Percentiles rank a stretch among this genome's conserved stretches.
Conservation (phyloP, 2,113 vertebrate genomes). For the Pteruthius melanotis region DNA sequence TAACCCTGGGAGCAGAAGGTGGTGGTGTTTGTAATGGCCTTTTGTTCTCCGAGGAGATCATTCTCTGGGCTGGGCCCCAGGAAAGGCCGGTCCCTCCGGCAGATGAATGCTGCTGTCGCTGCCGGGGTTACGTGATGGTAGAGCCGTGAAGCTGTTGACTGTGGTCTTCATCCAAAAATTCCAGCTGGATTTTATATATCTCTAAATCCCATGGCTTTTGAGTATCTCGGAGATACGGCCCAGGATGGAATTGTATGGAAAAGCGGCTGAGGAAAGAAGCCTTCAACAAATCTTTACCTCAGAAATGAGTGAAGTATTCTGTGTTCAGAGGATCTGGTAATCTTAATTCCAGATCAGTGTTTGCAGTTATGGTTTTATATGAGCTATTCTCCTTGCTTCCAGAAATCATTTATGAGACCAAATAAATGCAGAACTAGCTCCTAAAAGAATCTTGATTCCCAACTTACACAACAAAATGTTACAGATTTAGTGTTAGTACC, state of each 20-base stretch:
- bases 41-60: constrained; percentile 46
- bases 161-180: constrained; percentile 39
- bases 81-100: not conserved
- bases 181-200: not conserved
- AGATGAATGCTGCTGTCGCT: not conserved
- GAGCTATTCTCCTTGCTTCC: not conserved
- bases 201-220: not conserved
- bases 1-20: constrained; percentile 64
- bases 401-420: not conserved
- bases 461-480: not conserved
- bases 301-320: not conserved
- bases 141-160: not conserved
- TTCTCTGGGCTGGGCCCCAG: constrained; percentile 42
- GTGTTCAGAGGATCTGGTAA: not conserved
- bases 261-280: not conserved
- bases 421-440: not conserved
- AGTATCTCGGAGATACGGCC: not conserved
- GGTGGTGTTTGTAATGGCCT: constrained; percentile 58
- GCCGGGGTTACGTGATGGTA: not conserved
- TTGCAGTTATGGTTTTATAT: not conserved
- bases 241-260: not conserved
- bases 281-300: not conserved
- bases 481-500: not conserved
- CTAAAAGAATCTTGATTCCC: not conserved
- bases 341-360: not conserved